Base-by-base conservation (phyloP, 2,797 vertebrate species). In the Tokudaia muenninki region DNA sequence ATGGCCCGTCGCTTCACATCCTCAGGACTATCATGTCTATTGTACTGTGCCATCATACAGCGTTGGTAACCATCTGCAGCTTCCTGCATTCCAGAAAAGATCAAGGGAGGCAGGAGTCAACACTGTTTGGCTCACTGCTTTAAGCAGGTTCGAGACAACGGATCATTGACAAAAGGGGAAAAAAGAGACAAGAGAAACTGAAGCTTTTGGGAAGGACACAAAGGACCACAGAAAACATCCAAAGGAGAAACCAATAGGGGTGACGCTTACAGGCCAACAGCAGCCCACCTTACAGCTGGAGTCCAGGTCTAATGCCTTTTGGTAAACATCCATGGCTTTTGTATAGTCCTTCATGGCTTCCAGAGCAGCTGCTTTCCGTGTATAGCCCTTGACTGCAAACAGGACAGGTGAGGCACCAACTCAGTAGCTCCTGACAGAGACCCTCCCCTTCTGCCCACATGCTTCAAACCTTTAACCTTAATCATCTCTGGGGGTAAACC, bases 271-370 rank as follows among this genome's bases (percentile, higher is more conserved):
- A 13, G 52, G 44, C 29, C 67, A n/a, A 16, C 13, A 0, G 37
- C 29, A 44, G n/a, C 82, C 67, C 98, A 99, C 99, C 99, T 99
- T 99, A 79, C 99, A 99, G 96, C 96, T 97, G 34, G 99, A 98
- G 79, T 99, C 99, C 1, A 99, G 98, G 81, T 99, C 99, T 11
- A 99, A 97, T 0, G 99, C 99, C 92, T 99, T 99, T 98, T 99
- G 99, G 97, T 99, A 99, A 1, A 97, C 99, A 44, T 99, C 99
- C 99, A 99, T 99, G 67, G 99, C 99, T 98, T 99, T 99, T 7
- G 99, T 98, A 97, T 98, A 99, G 96, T 99, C 99, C 97, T 99
- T 99, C 99, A 99, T 99, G 34, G 99, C 99, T 96, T 99, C 99
- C 63, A 99, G 97, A 1, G 99, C 99, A 1, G 99, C 99, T 1